Conservation (phyloP, 1,140 invertebrate species). For the Leptinotarsa undecemlineata region DNA sequence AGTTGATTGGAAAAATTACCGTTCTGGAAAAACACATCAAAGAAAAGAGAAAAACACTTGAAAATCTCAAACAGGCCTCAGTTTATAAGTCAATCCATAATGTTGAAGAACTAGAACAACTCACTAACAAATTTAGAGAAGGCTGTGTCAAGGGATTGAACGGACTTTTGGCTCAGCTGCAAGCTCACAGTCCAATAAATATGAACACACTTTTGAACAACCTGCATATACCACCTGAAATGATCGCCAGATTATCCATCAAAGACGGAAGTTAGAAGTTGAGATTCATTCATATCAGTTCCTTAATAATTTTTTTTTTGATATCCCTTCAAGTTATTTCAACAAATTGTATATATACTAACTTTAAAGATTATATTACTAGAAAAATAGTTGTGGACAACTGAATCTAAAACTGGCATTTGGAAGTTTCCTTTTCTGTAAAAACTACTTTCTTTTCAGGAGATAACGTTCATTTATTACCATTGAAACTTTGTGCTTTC, state of each 20-base stretch:
- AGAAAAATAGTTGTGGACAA: too few relatives aligned
- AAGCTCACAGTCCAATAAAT: constrained; percentile 38
- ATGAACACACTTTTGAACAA: constrained; percentile 39
- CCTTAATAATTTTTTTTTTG: too few relatives aligned
- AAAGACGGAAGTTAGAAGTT: neutral
- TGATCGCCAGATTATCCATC: constrained; percentile 25
- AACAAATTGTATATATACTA: too few relatives aligned
- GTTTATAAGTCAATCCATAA: constrained; percentile 40
- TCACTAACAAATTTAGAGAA: constrained; percentile 33
- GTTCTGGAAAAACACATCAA: constrained; percentile 29
- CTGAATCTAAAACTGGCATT: too few relatives aligned
- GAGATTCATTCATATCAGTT: too few relatives aligned
- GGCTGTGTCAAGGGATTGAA: constrained; percentile 34
- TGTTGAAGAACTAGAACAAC: constrained; percentile 31
- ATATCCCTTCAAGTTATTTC: too few relatives aligned
- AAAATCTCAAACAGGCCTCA: constrained; percentile 37
- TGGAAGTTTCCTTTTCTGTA: too few relatives aligned
- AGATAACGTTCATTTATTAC: too few relatives aligned
- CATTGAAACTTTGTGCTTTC: too few relatives aligned
- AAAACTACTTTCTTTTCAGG: too few relatives aligned
- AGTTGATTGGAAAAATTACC: constrained; percentile 24
- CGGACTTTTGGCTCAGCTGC: constrained; percentile 36
- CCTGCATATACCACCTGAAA: constrained; percentile 35
- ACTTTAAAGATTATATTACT: too few relatives aligned
- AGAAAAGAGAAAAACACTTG: constrained; percentile 38